phyloP scores from a whole-genome alignment of 2,888 invertebrate species.

The Cantharis lateralis region DNA sequence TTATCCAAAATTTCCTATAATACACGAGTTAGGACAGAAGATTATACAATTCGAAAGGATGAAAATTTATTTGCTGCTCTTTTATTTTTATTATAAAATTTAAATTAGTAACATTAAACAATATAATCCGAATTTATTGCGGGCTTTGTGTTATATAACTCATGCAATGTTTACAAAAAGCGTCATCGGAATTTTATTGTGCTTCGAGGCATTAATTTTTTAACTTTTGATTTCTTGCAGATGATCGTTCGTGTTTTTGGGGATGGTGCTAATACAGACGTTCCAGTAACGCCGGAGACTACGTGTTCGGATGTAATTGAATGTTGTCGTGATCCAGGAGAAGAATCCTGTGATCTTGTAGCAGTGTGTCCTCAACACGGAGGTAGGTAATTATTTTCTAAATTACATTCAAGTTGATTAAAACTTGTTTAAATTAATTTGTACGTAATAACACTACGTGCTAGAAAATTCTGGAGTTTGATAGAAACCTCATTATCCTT shows the following conservation, averaged over 20 bases:
- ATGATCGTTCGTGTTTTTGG: constrained; percentile 72
- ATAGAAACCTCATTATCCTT: constrained; percentile 1
- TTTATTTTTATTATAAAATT: background rate
- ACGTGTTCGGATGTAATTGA: constrained; percentile 68
- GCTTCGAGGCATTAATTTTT: background rate
- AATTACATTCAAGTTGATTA: background rate
- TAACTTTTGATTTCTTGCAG: constrained; percentile 50
- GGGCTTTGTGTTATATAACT: background rate
- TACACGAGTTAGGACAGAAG: background rate
- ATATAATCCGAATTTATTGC: background rate
- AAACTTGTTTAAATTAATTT: background rate
- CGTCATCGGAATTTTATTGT: background rate
- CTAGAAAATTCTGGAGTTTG: background rate
- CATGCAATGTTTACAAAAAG: background rate
- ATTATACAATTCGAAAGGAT: background rate
- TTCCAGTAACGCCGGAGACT: constrained; percentile 69
- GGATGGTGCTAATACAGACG: constrained; percentile 61
- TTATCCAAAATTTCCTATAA: constrained; percentile 5
- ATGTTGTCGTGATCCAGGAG: constrained; percentile 69
- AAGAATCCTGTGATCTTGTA: constrained; percentile 66
- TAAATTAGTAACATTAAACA: background rate
- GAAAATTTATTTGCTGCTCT: background rate
- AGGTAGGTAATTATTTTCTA: constrained; percentile 52
- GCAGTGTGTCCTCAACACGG: constrained; percentile 63
- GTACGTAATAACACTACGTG: background rate